Base-by-base conservation (phyloP, 2,888 invertebrate genomes). In the Emmelina monodactyla region DNA sequence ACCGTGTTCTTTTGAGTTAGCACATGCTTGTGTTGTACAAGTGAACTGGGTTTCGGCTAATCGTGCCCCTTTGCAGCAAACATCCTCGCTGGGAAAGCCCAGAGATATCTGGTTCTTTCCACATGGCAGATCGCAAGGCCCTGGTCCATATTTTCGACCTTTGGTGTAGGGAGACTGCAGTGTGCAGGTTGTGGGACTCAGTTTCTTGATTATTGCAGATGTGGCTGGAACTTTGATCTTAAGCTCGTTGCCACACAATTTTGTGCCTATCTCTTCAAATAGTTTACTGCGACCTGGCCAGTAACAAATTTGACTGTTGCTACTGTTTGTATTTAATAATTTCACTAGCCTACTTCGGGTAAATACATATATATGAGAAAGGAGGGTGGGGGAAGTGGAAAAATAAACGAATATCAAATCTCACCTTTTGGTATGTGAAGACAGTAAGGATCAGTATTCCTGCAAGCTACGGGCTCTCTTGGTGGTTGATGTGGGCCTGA, bases 381-480 rank as follows among this genome's bases (percentile, higher is more conserved):
- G n/a, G 4, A 3, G 11, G 3, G 3, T 7, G 11, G 11, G 11
- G 11, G 25, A 7, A 10, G 9, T 10, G 11, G 11, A 25, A 33
- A 36, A 25, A 16, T 34, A 34, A 3, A 32, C 19, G 9, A 9
- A 14, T 29, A 28, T 16, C 13, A 35, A 33, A 38, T 32, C 55
- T 62, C 50, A 79, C 79, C 79, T 75, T 75, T 76, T 11, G 78
- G 78, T 40, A 78, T 53, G 44, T 78, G 79, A 34, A 78, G 54
- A 46, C 79, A 79, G 42, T 78, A 78, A 48, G 61, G 62, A 31
- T 72, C 70, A 14, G 66, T 78, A 42, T 79, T 78, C 40, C 71
- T 59, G 48, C 79, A 79, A 13, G 45, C 52, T 65, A 75, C 63
- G 31, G 54, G 53, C 42, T 57, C 51, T 40, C 64, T 65, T n/a